Conservation (phyloP, 2,888 invertebrate genomes). For the Elegia similella region DNA sequence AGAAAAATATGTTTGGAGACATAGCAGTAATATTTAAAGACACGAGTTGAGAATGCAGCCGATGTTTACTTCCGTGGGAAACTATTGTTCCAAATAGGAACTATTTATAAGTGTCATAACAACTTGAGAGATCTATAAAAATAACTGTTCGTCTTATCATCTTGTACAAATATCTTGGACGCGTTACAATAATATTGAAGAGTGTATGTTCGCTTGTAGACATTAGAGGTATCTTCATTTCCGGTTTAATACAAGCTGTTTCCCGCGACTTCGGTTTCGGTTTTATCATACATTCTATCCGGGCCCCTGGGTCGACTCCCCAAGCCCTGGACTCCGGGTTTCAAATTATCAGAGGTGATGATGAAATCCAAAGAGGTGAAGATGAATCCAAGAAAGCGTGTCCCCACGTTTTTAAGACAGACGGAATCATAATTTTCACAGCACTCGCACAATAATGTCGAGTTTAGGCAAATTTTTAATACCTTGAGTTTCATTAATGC, state of each 20-base stretch:
- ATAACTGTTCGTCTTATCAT: neutral
- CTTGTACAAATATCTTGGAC: neutral
- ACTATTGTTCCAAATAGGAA: neutral
- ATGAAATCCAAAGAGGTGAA: too few species aligned
- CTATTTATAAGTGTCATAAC: constrained; percentile 3
- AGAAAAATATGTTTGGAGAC: constrained; percentile 1
- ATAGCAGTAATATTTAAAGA: constrained; percentile 6
- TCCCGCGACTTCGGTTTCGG: too few species aligned
- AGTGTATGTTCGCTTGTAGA: neutral
- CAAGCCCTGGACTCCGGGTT: too few species aligned
- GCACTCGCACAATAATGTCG: too few species aligned
- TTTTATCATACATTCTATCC: neutral
- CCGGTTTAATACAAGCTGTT: too few species aligned
- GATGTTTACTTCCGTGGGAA: neutral
- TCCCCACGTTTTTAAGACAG: too few species aligned
- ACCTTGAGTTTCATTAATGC: too few species aligned
- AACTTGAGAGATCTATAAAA: neutral
- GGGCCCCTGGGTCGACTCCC: too few species aligned
- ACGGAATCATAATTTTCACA: too few species aligned
- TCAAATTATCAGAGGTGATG: too few species aligned
- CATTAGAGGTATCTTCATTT: neutral
- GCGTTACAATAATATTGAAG: neutral
- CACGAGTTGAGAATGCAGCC: neutral
- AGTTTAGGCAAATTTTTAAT: too few species aligned
- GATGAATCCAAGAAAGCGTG: too few species aligned